Conservation (phyloP, 2,113 vertebrate genomes). For the Tragelaphus buxtoni region DNA sequence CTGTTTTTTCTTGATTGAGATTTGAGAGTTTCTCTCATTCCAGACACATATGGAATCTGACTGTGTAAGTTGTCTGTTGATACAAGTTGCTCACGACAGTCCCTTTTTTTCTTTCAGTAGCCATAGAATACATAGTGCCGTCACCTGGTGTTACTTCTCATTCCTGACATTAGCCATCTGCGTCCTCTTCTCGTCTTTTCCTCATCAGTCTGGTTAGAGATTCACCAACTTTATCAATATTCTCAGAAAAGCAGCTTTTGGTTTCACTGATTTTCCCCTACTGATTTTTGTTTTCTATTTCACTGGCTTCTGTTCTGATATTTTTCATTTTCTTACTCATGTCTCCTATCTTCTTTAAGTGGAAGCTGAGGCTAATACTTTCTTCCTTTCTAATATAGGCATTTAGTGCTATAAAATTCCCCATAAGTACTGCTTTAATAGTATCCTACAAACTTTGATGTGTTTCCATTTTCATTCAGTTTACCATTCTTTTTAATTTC, state of each 20-base stretch:
- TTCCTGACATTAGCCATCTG: background rate
- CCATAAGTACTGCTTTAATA: background rate
- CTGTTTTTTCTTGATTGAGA: background rate
- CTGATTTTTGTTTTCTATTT: background rate
- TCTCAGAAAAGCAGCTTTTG: background rate
- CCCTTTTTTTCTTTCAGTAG: background rate
- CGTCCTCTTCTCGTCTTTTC: background rate
- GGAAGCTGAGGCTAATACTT: background rate
- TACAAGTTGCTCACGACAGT: background rate
- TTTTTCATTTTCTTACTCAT: background rate
- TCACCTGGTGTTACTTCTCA: too few species aligned
- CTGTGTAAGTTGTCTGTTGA: background rate
- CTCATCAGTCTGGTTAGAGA: background rate
- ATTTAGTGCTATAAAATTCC: background rate
- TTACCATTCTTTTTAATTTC: background rate
- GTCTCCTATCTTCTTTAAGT: background rate
- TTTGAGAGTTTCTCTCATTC: background rate
- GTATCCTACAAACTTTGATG: background rate
- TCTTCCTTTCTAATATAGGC: background rate
- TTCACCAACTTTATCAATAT: background rate
- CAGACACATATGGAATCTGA: background rate
- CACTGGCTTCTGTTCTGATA: background rate
- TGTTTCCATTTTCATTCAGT: constrained; percentile 14
- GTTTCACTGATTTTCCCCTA: background rate
- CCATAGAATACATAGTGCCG: background rate